Evolutionary conservation across 1,140 invertebrate species (phyloP), one percentile per base, ranked within the genome.

Genomic region (Orussus abietinus): DNA sequence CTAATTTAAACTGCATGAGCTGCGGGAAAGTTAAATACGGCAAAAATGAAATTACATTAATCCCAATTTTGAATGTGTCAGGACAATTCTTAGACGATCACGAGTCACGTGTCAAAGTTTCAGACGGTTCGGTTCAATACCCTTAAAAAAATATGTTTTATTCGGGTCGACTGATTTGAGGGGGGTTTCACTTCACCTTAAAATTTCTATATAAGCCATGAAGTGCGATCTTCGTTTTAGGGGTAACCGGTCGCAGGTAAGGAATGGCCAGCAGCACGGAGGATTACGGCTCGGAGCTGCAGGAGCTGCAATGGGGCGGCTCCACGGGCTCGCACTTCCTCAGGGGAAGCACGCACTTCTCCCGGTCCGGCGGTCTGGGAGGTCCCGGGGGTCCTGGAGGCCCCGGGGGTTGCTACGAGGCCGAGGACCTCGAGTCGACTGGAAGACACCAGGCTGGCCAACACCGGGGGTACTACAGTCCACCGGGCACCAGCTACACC

Each of bases 401-500:
- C 48, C 56, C 64, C 30, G 47, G 62, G 50, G 57, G 66, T 51
- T 66, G 59, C 25, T 73, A 69, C 49, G 75, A 77, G 32, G 74
- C 75, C 3, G 75, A 77, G 50, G 75, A 77, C 49, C 61, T 75
- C 25, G 73, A 75, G 39, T 55, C 64, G 3, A 45, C 41, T 7
- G 47, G 47, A 1, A 45, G 56, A 28, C 53, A 58, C 34, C 51
- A 56, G n/a, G 42, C 47, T 22, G 47, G 53, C 6, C 55, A 63
- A 17, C 63, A 69, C 12, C 58, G 65, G 30, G 69, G 69, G 18
- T 78, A 77, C 53, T 77, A 77, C 57, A 77, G 76, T 28, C 76
- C 76, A n/a, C 76, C 76, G 13, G 76, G 86, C 31, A 89, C 86
- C 42, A 88, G 85, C 29, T 90, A 90, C 70, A 90, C 86, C 51